These are phyloP conservation scores for Chionis minor DNA, from an alignment of 2,113 vertebrate species.

Conservation along the genomic window DNA sequence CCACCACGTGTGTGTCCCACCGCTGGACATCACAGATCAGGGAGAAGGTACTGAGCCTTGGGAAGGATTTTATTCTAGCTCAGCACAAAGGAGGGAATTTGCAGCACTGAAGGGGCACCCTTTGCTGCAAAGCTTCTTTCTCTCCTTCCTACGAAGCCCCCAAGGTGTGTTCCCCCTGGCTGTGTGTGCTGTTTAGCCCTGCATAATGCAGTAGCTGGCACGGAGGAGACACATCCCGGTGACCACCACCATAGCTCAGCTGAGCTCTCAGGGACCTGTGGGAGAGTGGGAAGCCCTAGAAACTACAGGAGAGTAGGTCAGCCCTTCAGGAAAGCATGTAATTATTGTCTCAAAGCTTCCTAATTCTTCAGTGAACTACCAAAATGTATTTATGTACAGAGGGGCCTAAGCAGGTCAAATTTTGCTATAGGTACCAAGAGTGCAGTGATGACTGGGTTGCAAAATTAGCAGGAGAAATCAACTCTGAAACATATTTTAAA, in stretches of 20 bases:
- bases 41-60: background rate
- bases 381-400: background rate
- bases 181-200: fast-evolving
- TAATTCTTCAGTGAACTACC: background rate
- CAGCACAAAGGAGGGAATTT: background rate
- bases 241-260: background rate
- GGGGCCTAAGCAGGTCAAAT: background rate
- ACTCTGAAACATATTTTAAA: background rate
- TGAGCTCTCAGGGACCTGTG: background rate
- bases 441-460: background rate
- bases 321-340: background rate
- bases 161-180: no score
- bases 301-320: background rate
- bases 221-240: fast-evolving
- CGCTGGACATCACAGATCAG: fast-evolving
- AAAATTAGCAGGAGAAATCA: background rate
- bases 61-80: background rate
- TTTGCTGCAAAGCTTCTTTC: background rate
- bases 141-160: background rate
- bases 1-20: background rate
- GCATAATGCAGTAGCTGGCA: background rate
- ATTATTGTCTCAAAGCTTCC: background rate
- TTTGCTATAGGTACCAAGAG: background rate
- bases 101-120: background rate
- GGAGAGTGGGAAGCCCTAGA: background rate